Evolutionary conservation across 2,113 vertebrate genomes (phyloP), one percentile per base, ranked within the genome.

Genomic region (Piliocolobus tephrosceles): DNA sequence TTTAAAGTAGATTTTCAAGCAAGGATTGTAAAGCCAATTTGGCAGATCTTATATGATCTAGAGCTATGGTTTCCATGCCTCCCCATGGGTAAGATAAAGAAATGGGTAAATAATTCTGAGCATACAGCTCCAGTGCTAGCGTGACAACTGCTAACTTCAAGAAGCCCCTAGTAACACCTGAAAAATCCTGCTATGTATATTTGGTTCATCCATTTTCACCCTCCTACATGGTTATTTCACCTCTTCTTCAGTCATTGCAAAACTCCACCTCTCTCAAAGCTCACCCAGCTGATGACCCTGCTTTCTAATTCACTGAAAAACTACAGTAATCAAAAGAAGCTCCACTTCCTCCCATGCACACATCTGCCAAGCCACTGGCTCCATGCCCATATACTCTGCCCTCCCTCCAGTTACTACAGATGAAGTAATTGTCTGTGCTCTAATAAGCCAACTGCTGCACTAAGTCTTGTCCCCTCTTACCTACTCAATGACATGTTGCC

Each of bases 221-320:
- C 12, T 82, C 45, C 38, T 50, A 70, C 13, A 18, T 32, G 73
- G 35, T n/a, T 76, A 35, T 52, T 92, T 86, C 40, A 76, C 14
- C 30, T 32, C 13, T 79, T 76, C 76, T 30, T 88, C 23, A 45
- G 27, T 35, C 30, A 10, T 30, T 52, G 91, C 70, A 91, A 91
- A 94, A 35, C 6, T 84, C 52, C 47, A 23, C 17, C 52, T 90
- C 64, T 45, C 17, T 55, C n/a, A 57, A 83, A 58, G 43, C 70
- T 72, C 6, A 84, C 43, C 50, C 17, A 79, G 45, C 30, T 86
- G 20, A 73, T 68, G 57, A 82, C 32, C 35, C 10, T 79, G 70
- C 70, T 84, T 91, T 93, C 22, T 27, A 78, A 52, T 64, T 80
- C 16, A 57, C 45, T 79, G 68, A 61, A 72, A 90, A 91, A 97